Evolutionary conservation across 2,888 invertebrate species (phyloP).

Genomic region (Xylota sylvarum): DNA sequence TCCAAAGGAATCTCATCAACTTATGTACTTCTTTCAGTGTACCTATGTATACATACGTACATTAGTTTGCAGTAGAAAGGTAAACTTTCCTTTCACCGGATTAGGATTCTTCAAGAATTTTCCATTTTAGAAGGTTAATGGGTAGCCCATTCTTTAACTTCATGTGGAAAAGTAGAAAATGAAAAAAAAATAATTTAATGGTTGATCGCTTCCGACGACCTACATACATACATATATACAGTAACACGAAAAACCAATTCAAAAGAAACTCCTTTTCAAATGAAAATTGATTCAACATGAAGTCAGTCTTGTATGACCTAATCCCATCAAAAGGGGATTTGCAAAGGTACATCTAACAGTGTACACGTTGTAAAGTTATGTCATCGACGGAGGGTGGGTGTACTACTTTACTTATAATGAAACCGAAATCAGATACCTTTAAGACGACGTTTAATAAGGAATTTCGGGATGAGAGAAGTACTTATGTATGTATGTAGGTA

Average conservation of each 20-base stretch:
- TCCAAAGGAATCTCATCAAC: too few species aligned
- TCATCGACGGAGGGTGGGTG: slow-evolving; percentile 1
- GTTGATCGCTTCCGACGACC: slow-evolving; percentile 35
- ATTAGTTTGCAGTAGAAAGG: not conserved
- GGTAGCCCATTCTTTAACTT: not conserved
- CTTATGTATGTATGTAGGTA: too few species aligned
- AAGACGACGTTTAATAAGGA: slow-evolving; percentile 13
- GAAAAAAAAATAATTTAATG: slow-evolving; percentile 41
- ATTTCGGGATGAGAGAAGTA: not conserved
- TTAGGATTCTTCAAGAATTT: not conserved
- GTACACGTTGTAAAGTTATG: slow-evolving; percentile 6
- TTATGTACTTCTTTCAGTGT: not conserved
- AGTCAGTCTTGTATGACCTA: slow-evolving; percentile 41
- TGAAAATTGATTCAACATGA: slow-evolving; percentile 53
- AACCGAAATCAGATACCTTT: slow-evolving; percentile 45
- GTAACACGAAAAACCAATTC: slow-evolving; percentile 24
- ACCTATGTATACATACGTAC: not conserved
- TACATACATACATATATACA: not conserved
- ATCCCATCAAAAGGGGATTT: slow-evolving; percentile 63
- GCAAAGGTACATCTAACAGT: slow-evolving; percentile 21
- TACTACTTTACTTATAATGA: slow-evolving; percentile 14
- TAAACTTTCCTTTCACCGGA: not conserved
- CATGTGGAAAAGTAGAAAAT: not conserved
- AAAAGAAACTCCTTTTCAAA: slow-evolving; percentile 15
- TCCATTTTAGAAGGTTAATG: slow-evolving; percentile 8